Percentiles rank a stretch among this genome's conserved stretches.
Conservation (phyloP, 2,888 invertebrate species). For the Pharmacophagus antenor region DNA sequence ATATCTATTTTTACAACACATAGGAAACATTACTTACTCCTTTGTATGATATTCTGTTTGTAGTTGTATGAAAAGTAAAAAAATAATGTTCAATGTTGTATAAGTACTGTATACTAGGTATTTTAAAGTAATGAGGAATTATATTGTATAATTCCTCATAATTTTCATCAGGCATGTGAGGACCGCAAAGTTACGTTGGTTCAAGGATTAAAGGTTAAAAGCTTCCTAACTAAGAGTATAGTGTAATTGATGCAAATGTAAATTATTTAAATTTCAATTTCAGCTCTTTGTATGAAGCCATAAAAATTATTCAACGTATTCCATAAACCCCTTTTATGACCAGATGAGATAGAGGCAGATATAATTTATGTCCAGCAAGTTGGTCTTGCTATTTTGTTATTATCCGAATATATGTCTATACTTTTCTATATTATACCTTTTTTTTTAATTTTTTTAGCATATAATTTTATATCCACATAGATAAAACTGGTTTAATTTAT, state of each 20-base stretch:
- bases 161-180: too few relatives aligned
- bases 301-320: background rate
- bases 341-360: background rate
- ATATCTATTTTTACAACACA: conserved; percentile 6
- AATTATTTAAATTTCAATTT: background rate
- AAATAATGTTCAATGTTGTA: background rate
- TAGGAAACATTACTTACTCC: background rate
- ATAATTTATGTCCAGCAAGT: background rate
- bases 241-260: background rate
- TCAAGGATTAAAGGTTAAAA: background rate
- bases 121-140: background rate
- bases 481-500: too few relatives aligned
- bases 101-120: background rate
- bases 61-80: background rate
- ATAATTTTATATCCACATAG: too few relatives aligned
- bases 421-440: too few relatives aligned
- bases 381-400: background rate
- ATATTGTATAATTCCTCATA: too few relatives aligned
- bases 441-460: too few relatives aligned
- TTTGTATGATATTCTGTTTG: background rate
- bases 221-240: background rate
- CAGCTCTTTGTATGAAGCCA: background rate
- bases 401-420: too few relatives aligned
- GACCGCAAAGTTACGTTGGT: background rate
- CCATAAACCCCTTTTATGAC: background rate